These are phyloP conservation scores for Tapera naevia DNA, from an alignment of 2,797 vertebrate species.

Conservation along the genomic window DNA sequence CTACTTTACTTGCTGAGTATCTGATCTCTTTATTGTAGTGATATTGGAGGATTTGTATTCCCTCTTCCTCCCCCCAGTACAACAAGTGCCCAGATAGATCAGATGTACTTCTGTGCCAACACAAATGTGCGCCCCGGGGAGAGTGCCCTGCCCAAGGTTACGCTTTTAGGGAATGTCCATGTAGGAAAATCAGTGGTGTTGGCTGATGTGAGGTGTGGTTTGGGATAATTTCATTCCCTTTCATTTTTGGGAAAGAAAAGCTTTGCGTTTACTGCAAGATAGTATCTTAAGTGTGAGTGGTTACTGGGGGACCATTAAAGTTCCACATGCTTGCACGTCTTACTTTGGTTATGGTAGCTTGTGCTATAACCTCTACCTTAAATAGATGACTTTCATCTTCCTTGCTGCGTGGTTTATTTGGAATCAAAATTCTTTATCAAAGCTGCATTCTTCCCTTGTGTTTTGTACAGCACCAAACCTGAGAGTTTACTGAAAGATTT, in stretches of 20 bases:
- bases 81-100: background rate
- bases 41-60: background rate
- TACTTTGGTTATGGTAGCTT: background rate
- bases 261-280: background rate
- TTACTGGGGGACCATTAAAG: background rate
- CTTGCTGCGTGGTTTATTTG: background rate
- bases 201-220: background rate
- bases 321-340: accelerated
- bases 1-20: constrained; percentile 31
- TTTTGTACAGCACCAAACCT: background rate
- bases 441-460: background rate
- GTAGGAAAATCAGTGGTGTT: background rate
- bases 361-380: background rate
- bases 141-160: background rate
- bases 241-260: background rate
- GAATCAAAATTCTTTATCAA: background rate
- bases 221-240: background rate
- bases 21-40: background rate
- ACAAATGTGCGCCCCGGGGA: background rate
- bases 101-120: background rate
- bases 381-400: background rate
- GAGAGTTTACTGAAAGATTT: background rate
- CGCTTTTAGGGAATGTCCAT: background rate
- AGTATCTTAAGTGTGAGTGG: background rate
- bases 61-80: too few species aligned